Evolutionary conservation across 1,140 invertebrate species (phyloP).

Genomic region (Nomia melanderi): DNA sequence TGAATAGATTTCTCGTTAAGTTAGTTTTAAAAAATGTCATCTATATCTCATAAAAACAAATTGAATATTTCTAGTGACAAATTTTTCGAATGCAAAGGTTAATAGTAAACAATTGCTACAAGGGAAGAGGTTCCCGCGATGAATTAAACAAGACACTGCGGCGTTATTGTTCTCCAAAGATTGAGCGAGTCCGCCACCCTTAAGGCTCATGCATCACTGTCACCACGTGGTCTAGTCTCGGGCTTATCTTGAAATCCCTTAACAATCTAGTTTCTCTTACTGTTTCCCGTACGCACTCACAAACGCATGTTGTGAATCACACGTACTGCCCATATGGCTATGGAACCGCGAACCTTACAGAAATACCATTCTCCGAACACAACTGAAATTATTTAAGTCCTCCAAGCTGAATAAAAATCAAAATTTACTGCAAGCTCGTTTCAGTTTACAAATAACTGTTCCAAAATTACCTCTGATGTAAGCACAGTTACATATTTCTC

Average conservation of each 20-base stretch:
- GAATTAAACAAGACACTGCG: background rate
- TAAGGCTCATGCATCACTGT: constrained; percentile 10
- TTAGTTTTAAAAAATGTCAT: too few species aligned
- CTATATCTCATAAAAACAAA: too few species aligned
- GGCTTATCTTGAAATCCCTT: constrained; percentile 30
- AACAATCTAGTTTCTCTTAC: constrained; percentile 26
- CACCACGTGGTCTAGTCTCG: background rate
- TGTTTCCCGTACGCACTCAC: background rate
- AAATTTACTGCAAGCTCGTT: too few species aligned
- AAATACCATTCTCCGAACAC: too few species aligned
- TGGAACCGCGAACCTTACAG: background rate
- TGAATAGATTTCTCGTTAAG: too few species aligned
- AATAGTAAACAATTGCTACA: background rate
- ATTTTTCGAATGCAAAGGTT: too few species aligned
- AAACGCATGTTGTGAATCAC: background rate
- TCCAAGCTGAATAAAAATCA: too few species aligned
- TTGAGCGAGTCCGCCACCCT: constrained; percentile 3
- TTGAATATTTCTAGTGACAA: too few species aligned
- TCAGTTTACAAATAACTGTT: too few species aligned
- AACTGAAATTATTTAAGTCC: too few species aligned
- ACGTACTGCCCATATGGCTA: background rate
- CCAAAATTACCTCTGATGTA: too few species aligned
- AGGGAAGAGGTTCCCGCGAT: background rate
- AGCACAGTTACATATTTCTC: too few species aligned
- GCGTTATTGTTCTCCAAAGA: background rate